Conservation (phyloP, 2,797 vertebrate species). For the Selene dorsalis region DNA sequence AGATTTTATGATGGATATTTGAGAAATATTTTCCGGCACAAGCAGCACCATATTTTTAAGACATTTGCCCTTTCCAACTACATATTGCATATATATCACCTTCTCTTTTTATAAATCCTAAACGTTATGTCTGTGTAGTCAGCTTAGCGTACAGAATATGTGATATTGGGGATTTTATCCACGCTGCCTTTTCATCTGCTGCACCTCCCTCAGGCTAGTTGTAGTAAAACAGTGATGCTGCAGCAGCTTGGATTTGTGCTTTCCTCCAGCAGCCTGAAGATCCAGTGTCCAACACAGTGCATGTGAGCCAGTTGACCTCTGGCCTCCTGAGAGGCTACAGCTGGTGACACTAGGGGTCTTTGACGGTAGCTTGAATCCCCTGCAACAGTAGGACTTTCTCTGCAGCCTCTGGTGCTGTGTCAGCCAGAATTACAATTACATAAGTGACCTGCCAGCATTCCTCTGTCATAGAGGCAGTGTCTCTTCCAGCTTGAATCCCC, state of each 20-base stretch:
- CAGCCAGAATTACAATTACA: constrained; percentile 44
- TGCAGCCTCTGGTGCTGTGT: constrained; percentile 42
- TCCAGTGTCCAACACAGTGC: constrained; percentile 11
- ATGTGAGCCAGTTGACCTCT: constrained; percentile 34
- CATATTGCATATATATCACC: neutral
- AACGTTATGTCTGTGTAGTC: neutral
- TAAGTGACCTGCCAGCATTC: constrained; percentile 32
- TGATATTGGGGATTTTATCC: constrained; percentile 6
- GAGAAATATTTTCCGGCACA: neutral
- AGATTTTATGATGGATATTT: neutral
- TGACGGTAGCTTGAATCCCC: constrained; percentile 26
- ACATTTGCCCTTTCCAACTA: neutral
- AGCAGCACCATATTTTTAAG: neutral
- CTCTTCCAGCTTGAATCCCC: neutral
- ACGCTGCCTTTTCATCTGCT: neutral
- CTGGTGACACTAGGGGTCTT: constrained; percentile 30
- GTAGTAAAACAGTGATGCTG: constrained; percentile 8
- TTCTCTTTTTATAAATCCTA: neutral
- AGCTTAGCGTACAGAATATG: neutral
- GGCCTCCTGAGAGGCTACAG: constrained; percentile 36
- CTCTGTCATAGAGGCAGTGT: constrained; percentile 10
- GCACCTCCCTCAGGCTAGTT: constrained; percentile 7
- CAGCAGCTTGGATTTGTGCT: constrained; percentile 8
- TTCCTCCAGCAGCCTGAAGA: constrained; percentile 21
- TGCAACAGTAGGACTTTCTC: constrained; percentile 13